Percentiles rank a stretch among this genome's conserved stretches.
phyloP scores from a whole-genome alignment of 1,140 invertebrate species.

The Gyrodactylus bullatarudis region DNA sequence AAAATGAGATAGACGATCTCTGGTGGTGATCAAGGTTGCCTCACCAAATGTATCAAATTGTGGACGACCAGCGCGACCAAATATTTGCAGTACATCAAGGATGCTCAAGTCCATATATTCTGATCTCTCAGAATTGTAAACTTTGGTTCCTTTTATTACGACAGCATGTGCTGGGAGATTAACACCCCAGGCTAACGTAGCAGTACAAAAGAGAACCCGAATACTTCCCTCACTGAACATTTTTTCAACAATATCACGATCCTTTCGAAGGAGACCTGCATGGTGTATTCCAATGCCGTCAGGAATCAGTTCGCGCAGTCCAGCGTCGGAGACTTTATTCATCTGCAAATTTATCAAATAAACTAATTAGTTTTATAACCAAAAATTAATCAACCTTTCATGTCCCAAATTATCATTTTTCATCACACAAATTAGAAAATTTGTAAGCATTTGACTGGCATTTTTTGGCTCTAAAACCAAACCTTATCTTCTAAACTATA shows the following conservation, averaged over 20 bases:
- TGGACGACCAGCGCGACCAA: slow-evolving; percentile 73
- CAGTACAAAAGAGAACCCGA: slow-evolving; percentile 72
- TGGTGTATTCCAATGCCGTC: slow-evolving; percentile 74
- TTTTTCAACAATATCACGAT: slow-evolving; percentile 29
- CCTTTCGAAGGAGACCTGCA: slow-evolving; percentile 55
- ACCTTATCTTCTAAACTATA: too few species aligned
- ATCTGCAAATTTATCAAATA: slow-evolving; percentile 22
- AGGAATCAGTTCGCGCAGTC: slow-evolving; percentile 31
- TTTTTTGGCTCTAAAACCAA: slow-evolving; percentile 3
- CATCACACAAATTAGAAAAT: too few species aligned
- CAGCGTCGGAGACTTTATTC: slow-evolving; percentile 26
- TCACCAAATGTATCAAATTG: slow-evolving; percentile 38
- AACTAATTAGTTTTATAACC: not conserved
- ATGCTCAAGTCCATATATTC: slow-evolving; percentile 73
- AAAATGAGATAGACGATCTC: slow-evolving; percentile 69
- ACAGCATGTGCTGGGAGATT: slow-evolving; percentile 90
- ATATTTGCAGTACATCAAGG: slow-evolving; percentile 90
- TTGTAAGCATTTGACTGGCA: slow-evolving; percentile 1
- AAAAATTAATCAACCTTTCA: not conserved
- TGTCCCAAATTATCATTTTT: too few species aligned
- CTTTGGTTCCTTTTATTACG: slow-evolving; percentile 77
- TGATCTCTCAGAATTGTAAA: slow-evolving; percentile 78
- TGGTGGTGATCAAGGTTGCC: slow-evolving; percentile 69
- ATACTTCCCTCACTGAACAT: slow-evolving; percentile 38
- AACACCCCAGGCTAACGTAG: slow-evolving; percentile 92